Evolutionary conservation across 53 echinoderm and acorn worm species (phyloP).

Genomic region (Echinarachnius parma): DNA sequence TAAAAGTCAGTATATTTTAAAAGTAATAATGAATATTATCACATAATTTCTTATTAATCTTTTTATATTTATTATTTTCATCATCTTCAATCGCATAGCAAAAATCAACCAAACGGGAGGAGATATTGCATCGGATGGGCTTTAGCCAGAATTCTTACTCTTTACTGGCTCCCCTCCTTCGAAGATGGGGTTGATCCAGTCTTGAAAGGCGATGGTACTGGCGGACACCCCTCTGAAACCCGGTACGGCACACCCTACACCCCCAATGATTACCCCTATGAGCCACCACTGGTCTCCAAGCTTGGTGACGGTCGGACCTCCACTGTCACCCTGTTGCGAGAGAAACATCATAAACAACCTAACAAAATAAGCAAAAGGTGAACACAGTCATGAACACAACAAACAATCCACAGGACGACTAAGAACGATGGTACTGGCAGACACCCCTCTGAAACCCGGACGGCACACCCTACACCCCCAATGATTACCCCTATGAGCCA

Average conservation of each 20-base stretch:
- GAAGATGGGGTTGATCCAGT: constrained; percentile 51
- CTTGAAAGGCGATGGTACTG: constrained; percentile 19
- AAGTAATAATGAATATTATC: too few relatives aligned
- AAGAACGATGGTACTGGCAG: not conserved
- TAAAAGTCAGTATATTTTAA: too few relatives aligned
- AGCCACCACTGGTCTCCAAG: constrained; percentile 45
- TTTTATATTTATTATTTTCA: too few relatives aligned
- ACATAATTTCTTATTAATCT: too few relatives aligned
- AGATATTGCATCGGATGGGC: too few relatives aligned
- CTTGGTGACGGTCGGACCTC: constrained; percentile 27
- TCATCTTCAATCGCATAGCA: too few relatives aligned
- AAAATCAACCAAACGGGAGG: too few relatives aligned
- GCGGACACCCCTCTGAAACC: constrained; percentile 34
- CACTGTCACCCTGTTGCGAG: constrained; percentile 40
- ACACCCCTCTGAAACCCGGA: constrained; percentile 14
- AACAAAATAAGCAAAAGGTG: too few relatives aligned
- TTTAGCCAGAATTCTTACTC: constrained; percentile 31
- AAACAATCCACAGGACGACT: too few relatives aligned
- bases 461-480: constrained; percentile 21
- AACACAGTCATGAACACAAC: too few relatives aligned
- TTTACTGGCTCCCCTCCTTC: constrained; percentile 25
- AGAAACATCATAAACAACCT: too few relatives aligned
- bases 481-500: constrained; percentile 17
- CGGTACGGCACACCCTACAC: constrained; percentile 41
- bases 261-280: constrained; percentile 42